phyloP scores from a whole-genome alignment of 2,888 invertebrate species.

The Eupelmus urozonus region DNA sequence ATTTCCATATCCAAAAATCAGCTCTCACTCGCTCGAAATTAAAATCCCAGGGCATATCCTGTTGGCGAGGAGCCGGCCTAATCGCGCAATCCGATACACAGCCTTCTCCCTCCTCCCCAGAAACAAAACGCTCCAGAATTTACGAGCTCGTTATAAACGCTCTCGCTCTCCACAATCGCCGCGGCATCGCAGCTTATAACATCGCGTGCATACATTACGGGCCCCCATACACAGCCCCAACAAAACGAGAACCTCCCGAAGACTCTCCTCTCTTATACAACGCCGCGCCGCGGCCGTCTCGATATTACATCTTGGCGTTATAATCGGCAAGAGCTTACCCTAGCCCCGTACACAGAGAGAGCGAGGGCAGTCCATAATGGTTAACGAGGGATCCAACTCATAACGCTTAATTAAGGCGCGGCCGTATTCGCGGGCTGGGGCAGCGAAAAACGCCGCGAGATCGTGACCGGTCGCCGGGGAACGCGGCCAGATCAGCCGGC shows the following conservation, averaged over 20 bases:
- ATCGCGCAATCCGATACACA: background rate
- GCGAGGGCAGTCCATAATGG: conserved; percentile 58
- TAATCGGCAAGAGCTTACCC: conserved; percentile 34
- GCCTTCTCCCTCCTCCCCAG: background rate
- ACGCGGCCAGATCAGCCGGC: conserved; percentile 75
- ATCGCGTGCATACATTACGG: conserved; percentile 45
- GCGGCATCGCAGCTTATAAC: too few relatives aligned
- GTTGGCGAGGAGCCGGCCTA: too few relatives aligned
- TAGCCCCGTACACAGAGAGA: background rate
- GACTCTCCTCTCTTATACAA: too few relatives aligned
- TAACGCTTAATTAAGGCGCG: conserved; percentile 76
- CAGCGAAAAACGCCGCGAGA: conserved; percentile 62
- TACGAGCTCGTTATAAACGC: conserved; percentile 32
- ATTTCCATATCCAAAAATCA: too few relatives aligned
- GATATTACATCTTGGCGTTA: conserved; percentile 35
- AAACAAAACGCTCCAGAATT: conserved; percentile 13
- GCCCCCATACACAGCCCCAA: background rate
- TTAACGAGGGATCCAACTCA: conserved; percentile 76
- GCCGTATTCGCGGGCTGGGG: conserved; percentile 48
- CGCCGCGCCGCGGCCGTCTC: too few relatives aligned
- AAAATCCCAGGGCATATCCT: too few relatives aligned
- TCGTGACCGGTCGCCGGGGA: conserved; percentile 76
- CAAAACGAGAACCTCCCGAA: conserved; percentile 2
- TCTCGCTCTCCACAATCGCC: background rate
- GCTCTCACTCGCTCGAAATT: too few relatives aligned